phyloP scores from a whole-genome alignment of 2,888 invertebrate genomes.

The Monoplex corrugatus region DNA sequence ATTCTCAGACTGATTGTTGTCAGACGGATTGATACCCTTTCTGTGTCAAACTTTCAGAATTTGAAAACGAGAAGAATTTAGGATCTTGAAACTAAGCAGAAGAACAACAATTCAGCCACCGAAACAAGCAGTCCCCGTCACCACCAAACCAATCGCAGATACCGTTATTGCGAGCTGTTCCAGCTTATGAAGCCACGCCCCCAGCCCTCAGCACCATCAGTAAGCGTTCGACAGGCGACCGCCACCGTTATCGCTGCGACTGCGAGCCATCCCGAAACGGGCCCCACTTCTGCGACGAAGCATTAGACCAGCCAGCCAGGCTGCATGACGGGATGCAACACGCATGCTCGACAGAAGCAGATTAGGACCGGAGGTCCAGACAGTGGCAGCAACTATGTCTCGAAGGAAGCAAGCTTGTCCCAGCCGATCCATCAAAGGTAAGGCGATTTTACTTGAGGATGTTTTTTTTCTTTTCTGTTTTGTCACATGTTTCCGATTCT shows the following conservation, averaged over 20 bases:
- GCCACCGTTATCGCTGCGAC: neutral
- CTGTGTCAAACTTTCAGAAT: neutral
- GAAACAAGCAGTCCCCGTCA: neutral
- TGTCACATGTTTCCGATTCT: neutral
- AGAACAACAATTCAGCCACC: neutral
- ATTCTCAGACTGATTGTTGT: neutral
- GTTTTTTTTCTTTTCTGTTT: neutral
- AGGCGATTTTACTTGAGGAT: neutral
- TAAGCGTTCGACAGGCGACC: neutral
- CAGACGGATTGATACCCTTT: too few relatives aligned
- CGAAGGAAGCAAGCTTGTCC: conserved; percentile 43
- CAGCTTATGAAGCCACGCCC: neutral
- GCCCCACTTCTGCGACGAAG: conserved; percentile 36
- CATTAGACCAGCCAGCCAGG: conserved; percentile 21
- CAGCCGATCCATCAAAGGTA: conserved; percentile 44
- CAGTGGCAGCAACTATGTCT: conserved; percentile 36
- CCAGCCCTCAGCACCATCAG: conserved; percentile 11
- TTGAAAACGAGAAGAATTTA: neutral
- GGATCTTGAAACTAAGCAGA: neutral
- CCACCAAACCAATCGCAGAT: neutral
- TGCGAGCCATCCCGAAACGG: conserved; percentile 40
- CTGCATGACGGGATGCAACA: conserved; percentile 47
- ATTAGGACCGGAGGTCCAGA: neutral
- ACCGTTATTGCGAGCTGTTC: neutral
- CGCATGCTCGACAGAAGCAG: conserved; percentile 47